Percentiles rank a stretch among this genome's conserved stretches.
phyloP scores from a whole-genome alignment of 2,888 invertebrate species.

The Villa cingulata region DNA sequence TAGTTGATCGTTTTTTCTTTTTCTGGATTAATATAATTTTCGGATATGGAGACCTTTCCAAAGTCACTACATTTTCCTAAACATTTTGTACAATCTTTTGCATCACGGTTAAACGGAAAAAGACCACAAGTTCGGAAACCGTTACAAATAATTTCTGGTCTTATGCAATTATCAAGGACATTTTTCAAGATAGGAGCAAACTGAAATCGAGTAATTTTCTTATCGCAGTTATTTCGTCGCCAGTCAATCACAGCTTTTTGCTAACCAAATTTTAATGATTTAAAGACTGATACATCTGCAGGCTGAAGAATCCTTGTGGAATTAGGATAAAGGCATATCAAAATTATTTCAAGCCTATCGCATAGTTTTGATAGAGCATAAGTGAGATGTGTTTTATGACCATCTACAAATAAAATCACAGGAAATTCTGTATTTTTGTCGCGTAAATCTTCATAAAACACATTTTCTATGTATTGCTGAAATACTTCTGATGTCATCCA shows the following conservation, averaged over 20 bases:
- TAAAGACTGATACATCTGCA: conserved; percentile 13
- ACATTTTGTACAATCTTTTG: too few relatives aligned
- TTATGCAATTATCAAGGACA: too few relatives aligned
- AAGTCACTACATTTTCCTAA: too few relatives aligned
- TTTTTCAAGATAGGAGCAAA: too few relatives aligned
- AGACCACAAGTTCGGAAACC: too few relatives aligned
- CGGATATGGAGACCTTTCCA: too few relatives aligned
- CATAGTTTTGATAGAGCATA: neutral
- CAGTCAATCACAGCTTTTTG: conserved; percentile 3
- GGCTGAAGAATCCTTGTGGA: conserved; percentile 16
- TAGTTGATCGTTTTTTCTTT: too few relatives aligned
- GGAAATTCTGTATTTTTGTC: neutral
- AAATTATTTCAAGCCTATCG: neutral
- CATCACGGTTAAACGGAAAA: too few relatives aligned
- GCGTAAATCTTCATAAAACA: neutral
- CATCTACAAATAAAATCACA: neutral
- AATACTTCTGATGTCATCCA: conserved; percentile 1
- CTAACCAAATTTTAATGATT: conserved; percentile 14
- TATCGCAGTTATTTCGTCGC: too few relatives aligned
- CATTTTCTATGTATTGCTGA: neutral
- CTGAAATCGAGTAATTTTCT: too few relatives aligned
- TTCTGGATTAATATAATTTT: too few relatives aligned
- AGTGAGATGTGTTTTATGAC: neutral
- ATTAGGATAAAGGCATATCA: conserved; percentile 13
- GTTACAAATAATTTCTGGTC: too few relatives aligned